Evolutionary conservation across 2,888 invertebrate genomes (phyloP).

Genomic region (Drosophila trichaetosa): DNA sequence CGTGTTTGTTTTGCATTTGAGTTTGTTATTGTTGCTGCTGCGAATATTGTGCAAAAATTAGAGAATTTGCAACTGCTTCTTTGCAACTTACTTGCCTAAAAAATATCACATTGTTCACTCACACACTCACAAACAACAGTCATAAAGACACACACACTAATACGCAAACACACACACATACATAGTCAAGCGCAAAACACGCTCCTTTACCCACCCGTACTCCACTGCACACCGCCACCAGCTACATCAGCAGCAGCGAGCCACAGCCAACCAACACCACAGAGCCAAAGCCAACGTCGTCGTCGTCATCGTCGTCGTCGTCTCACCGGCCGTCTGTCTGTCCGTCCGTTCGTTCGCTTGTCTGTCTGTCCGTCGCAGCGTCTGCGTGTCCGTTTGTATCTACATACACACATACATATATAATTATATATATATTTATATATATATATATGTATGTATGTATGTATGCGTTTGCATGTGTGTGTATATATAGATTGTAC

Average conservation of each 20-base stretch:
- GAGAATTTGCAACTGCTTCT: constrained; percentile 26
- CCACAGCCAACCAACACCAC: constrained; percentile 69
- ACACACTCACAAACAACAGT: constrained; percentile 21
- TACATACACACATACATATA: constrained; percentile 49
- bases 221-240: constrained; percentile 68
- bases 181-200: constrained; percentile 74
- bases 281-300: constrained; percentile 75
- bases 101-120: constrained; percentile 53
- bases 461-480: constrained; percentile 34
- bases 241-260: constrained; percentile 53
- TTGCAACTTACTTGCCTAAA: constrained; percentile 39
- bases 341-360: constrained; percentile 39
- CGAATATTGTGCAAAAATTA: constrained; percentile 35
- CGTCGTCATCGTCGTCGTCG: constrained; percentile 50
- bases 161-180: constrained; percentile 20
- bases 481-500: constrained; percentile 49
- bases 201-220: constrained; percentile 77
- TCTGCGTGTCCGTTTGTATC: constrained; percentile 67
- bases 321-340: constrained; percentile 63
- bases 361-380: constrained; percentile 62
- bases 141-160: constrained; percentile 40
- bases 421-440: constrained; percentile 14
- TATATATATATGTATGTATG: constrained; percentile 36
- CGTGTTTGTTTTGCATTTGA: constrained; percentile 14
- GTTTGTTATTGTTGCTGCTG: constrained; percentile 37